Evolutionary conservation across 2,888 invertebrate genomes (phyloP).

Genomic region (Keiferia lycopersicella): DNA sequence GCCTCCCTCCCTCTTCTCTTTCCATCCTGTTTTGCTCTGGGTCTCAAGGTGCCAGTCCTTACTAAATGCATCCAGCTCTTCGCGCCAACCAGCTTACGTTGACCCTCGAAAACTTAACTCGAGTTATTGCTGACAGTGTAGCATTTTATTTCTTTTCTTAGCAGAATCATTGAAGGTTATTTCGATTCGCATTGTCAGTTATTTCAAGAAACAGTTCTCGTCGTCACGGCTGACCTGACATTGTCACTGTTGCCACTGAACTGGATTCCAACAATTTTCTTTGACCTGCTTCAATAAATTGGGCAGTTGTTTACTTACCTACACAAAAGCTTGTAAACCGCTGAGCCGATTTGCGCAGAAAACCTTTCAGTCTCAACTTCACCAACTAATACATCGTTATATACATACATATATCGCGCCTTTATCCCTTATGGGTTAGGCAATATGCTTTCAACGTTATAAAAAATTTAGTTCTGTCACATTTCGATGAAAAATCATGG

Average conservation of each 20-base stretch:
- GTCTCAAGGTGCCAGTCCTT: too few species aligned
- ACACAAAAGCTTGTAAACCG: neutral
- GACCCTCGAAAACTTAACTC: too few species aligned
- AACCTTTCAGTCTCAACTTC: too few species aligned
- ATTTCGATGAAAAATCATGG: too few species aligned
- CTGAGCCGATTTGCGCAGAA: neutral
- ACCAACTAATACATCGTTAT: too few species aligned
- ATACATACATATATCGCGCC: neutral
- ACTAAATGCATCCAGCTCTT: too few species aligned
- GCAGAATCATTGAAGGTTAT: neutral
- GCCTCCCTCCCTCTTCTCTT: too few species aligned
- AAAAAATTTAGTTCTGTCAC: too few species aligned
- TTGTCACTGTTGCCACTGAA: constrained; percentile 18
- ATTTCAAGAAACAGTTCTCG: neutral
- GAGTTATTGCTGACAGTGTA: neutral
- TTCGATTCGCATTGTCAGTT: neutral
- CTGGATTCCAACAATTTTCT: constrained; percentile 8
- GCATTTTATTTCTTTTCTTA: neutral
- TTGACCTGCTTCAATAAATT: constrained; percentile 4
- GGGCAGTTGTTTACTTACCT: neutral
- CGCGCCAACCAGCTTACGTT: too few species aligned
- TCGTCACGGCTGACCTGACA: constrained; percentile 7
- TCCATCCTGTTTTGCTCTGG: too few species aligned
- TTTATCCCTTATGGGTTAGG: too few species aligned
- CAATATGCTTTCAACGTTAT: too few species aligned